Evolutionary conservation across 2,888 invertebrate genomes (phyloP).

Genomic region (Podabrus alpinus): DNA sequence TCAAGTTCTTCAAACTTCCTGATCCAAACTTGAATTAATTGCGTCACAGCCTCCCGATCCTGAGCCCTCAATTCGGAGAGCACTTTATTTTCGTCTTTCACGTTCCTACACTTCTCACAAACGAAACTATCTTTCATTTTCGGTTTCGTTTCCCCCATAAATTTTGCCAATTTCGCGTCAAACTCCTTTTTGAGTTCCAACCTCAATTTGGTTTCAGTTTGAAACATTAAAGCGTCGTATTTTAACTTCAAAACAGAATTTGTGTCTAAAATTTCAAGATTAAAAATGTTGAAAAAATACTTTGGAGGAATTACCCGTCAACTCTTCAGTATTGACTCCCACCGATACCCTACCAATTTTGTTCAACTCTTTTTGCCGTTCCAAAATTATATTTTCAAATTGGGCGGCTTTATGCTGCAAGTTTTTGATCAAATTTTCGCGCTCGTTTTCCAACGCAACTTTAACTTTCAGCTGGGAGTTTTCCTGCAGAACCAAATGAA

Average conservation of each 20-base stretch:
- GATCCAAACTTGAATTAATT: constrained; percentile 34
- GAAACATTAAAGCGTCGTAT: constrained; percentile 35
- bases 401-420: constrained; percentile 38
- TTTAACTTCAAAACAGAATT: constrained; percentile 31
- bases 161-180: constrained; percentile 28
- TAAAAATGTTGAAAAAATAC: background rate
- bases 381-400: constrained; percentile 38
- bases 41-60: constrained; percentile 33
- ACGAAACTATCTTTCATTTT: constrained; percentile 8
- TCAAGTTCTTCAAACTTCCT: constrained; percentile 34
- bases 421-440: constrained; percentile 33
- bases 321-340: constrained; percentile 31
- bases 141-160: constrained; percentile 5
- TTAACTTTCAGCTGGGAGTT: constrained; percentile 26
- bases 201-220: constrained; percentile 36
- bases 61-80: constrained; percentile 26
- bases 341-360: constrained; percentile 15
- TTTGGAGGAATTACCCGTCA: background rate
- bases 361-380: constrained; percentile 19
- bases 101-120: constrained; percentile 5
- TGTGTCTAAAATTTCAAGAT: constrained; percentile 15
- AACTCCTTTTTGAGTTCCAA: constrained; percentile 35
- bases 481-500: constrained; percentile 13
- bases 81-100: constrained; percentile 13
- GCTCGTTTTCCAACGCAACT: constrained; percentile 32